These are phyloP conservation scores for Theodoxus fluviatilis DNA, from an alignment of 2,888 invertebrate species.

Conservation along the genomic window DNA sequence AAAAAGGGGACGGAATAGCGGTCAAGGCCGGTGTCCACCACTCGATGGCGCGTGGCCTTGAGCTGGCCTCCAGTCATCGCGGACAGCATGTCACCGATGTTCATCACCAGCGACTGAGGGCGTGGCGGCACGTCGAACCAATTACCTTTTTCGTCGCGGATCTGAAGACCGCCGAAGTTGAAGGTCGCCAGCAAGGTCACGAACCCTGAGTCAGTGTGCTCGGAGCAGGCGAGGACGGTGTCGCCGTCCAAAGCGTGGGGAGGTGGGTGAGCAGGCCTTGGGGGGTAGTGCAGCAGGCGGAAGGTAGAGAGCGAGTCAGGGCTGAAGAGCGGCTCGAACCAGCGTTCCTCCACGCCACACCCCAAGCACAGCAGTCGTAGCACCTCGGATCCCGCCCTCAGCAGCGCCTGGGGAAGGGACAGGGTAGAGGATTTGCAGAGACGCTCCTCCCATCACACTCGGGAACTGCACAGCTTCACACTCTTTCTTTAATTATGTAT, in stretches of 20 bases:
- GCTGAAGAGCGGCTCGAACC: constrained; percentile 42
- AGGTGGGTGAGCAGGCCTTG: constrained; percentile 38
- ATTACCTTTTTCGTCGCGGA: constrained; percentile 36
- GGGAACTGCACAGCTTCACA: no score
- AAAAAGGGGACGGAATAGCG: constrained; percentile 48
- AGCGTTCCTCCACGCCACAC: constrained; percentile 41
- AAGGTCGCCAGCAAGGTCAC: constrained; percentile 34
- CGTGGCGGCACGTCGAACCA: constrained; percentile 43
- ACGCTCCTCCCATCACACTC: no score
- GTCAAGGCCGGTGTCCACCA: constrained; percentile 44
- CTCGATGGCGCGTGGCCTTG: constrained; percentile 47
- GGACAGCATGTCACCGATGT: constrained; percentile 47
- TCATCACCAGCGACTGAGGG: constrained; percentile 44
- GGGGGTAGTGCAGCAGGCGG: constrained; percentile 46
- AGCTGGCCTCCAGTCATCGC: constrained; percentile 44
- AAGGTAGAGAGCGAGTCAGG: constrained; percentile 44
- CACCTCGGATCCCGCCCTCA: constrained; percentile 40
- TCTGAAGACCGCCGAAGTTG: constrained; percentile 42
- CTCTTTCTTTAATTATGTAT: no score
- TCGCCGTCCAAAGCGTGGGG: constrained; percentile 39
- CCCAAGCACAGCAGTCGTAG: constrained; percentile 42
- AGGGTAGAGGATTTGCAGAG: no score
- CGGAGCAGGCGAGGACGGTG: constrained; percentile 39
- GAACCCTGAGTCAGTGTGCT: constrained; percentile 44
- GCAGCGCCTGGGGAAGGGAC: no score